Evolutionary conservation across 2,888 invertebrate species (phyloP), one percentile per base, ranked within the genome.

Genomic region (Sthenelais limicola): DNA sequence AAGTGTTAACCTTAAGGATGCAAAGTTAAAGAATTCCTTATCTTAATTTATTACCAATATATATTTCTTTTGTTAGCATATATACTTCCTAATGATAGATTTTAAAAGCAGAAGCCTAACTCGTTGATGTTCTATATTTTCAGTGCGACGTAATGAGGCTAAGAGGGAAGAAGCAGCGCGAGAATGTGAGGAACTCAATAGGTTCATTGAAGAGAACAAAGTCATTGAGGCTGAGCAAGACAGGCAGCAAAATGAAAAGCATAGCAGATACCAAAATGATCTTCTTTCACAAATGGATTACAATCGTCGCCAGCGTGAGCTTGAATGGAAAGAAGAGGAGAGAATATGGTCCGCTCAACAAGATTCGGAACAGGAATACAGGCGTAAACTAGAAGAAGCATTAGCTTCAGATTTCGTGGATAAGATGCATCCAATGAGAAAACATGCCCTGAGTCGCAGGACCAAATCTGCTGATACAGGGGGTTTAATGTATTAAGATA

Each of bases 281-380:
- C 80, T 87, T 3, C 67, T 80, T 21, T 80, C 81, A 28, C 87
- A 87, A 80, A 87, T 87, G 49, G 78, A 80, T 21, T 85, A 84
- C 77, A 85, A 85, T 71, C 76, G 77, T 30, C 77, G 77, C n/a
- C 73, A 79, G 47, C 74, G 79, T 2, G 78, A 81, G n/a, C 74
- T 77, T 15, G 73, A 74, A 32, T n/a, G 33, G 49, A 43, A 47
- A 9, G 83, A 83, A 66, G 79, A 80, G 33, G 78, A 79, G 49
- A 77, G 82, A 0, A 83, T 85, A 33, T 71, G 68, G 58, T 33
- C 76, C 35, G 79, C 80, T 51, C 82, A 82, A 32, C 80, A 83
- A 78, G 84, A 84, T 73, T 84, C 86, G 0, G 87, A 87, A 74
- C 58, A 68, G n/a, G 86, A 86, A 71, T 86, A 83, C 76, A 82